phyloP scores from a whole-genome alignment of 1,140 invertebrate genomes.

The Portunus trituberculatus region DNA sequence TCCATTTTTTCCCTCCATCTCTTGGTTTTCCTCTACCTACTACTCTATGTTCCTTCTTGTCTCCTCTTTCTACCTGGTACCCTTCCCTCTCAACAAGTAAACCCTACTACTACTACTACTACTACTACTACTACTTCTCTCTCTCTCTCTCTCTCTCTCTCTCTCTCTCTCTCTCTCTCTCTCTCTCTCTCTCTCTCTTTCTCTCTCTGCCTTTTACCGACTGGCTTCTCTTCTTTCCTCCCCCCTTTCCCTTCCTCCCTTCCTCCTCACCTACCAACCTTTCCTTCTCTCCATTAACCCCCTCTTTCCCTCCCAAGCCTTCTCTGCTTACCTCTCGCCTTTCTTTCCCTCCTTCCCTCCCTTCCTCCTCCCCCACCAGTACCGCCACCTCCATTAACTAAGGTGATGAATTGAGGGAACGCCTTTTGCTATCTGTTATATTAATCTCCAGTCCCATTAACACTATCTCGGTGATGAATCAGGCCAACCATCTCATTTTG shows the following conservation, averaged over 20 bases:
- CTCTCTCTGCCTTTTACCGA: background rate
- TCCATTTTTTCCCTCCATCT: too few species aligned
- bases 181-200: background rate
- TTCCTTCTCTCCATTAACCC: background rate
- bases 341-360: background rate
- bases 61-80: too few species aligned
- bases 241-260: background rate
- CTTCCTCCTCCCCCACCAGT: background rate
- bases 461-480: conserved; percentile 2
- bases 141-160: background rate
- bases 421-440: conserved; percentile 10
- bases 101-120: too few species aligned
- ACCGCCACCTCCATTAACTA: background rate
- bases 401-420: conserved; percentile 13
- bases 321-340: background rate
- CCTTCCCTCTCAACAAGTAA: too few species aligned
- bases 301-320: background rate
- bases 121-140: background rate
- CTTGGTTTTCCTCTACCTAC: too few species aligned
- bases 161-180: background rate
- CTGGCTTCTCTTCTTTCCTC: background rate
- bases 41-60: too few species aligned
- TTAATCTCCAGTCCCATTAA: conserved; percentile 2
- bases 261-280: background rate
- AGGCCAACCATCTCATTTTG: background rate